Conservation (phyloP, 2,888 invertebrate species). For the Acanthococcus lagerstroemiae region DNA sequence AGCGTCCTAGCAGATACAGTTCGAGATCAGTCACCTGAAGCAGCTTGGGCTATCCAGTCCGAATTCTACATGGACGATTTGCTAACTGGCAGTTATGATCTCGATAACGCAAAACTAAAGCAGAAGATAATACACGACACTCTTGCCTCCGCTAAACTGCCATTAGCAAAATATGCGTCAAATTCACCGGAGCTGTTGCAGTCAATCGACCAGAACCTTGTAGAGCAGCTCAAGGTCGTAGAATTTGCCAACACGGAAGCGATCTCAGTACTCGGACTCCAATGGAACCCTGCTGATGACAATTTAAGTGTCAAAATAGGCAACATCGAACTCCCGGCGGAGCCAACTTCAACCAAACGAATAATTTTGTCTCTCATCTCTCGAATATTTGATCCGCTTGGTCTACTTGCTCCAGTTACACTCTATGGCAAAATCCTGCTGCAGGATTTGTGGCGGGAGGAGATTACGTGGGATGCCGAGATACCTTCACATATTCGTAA, state of each 20-base stretch:
- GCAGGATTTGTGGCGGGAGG: neutral
- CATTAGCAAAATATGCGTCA: neutral
- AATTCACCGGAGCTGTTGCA: neutral
- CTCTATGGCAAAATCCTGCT: neutral
- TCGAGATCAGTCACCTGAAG: conserved; percentile 6
- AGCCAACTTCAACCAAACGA: neutral
- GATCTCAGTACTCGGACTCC: neutral
- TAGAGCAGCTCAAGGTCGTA: neutral
- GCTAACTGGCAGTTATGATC: conserved; percentile 33
- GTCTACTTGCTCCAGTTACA: neutral
- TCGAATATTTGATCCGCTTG: neutral
- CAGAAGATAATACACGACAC: neutral
- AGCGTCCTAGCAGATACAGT: conserved; percentile 36
- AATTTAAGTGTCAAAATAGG: neutral
- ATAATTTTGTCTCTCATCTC: neutral
- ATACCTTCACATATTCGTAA: neutral
- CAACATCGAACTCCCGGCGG: neutral
- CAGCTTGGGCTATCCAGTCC: conserved; percentile 31
- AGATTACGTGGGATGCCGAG: neutral
- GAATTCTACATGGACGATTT: conserved; percentile 40
- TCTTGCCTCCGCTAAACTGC: neutral
- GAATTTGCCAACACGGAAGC: neutral
- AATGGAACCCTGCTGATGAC: neutral
- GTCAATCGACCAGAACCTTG: neutral
- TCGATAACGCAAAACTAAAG: neutral